Conservation (phyloP, 2,797 vertebrate genomes). For the Myiotriccus ornatus region DNA sequence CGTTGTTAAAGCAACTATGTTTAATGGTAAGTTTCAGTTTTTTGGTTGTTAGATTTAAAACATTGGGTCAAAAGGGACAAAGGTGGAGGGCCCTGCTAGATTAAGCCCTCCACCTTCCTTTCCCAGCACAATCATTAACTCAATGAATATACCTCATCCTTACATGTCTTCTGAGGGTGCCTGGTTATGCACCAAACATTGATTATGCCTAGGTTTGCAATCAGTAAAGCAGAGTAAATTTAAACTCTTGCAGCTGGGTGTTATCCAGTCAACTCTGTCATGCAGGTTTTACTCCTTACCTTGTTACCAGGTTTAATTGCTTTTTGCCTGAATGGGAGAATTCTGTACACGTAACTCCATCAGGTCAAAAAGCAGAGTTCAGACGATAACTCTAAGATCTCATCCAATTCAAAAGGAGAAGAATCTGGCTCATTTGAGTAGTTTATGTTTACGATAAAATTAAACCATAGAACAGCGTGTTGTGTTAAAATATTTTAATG, state of each 20-base stretch:
- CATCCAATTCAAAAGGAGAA: neutral
- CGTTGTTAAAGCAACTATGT: neutral
- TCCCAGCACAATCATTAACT: neutral
- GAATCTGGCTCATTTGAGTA: neutral
- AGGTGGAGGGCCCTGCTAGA: neutral
- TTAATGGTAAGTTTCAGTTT: neutral
- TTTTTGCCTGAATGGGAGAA: neutral
- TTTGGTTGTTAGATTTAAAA: neutral
- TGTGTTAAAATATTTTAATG: slow-evolving; percentile 21
- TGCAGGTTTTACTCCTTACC: neutral
- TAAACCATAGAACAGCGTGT: neutral
- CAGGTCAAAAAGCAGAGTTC: neutral
- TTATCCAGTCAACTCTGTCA: neutral
- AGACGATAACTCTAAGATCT: neutral
- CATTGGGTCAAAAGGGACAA: neutral
- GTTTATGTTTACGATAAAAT: neutral
- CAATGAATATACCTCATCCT: neutral
- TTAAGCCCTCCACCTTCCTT: neutral
- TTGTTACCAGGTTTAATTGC: too few relatives aligned
- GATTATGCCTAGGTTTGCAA: neutral
- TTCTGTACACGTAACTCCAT: neutral
- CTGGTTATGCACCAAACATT: neutral
- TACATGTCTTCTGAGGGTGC: neutral
- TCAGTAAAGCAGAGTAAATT: neutral
- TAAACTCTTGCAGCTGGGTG: neutral